Conservation (phyloP, 2,113 vertebrate species). For the Trichechus manatus region DNA sequence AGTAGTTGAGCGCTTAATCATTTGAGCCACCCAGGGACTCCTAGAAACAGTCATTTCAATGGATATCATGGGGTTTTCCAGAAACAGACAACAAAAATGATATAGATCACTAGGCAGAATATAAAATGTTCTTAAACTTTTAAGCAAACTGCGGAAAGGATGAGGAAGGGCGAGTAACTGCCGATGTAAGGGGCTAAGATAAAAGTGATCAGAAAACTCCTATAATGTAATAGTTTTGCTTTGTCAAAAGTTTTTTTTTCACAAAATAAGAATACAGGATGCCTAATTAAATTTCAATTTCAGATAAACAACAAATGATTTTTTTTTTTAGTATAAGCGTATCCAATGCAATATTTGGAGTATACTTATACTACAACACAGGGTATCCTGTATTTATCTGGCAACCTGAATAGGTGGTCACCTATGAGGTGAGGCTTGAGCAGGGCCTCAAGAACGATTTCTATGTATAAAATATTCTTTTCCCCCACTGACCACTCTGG, state of each 20-base stretch:
- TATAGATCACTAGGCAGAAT: not conserved
- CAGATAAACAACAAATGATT: not conserved
- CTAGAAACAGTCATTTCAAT: not conserved
- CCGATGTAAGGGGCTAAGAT: not conserved
- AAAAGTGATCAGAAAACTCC: not conserved
- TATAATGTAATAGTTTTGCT: not conserved
- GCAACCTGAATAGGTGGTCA: not conserved
- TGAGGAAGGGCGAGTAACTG: not conserved
- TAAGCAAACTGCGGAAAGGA: not conserved
- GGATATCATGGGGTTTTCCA: not conserved
- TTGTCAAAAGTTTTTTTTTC: not conserved
- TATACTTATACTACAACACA: not conserved
- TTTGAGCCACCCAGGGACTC: no score
- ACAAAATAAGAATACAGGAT: not conserved
- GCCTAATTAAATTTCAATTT: not conserved
- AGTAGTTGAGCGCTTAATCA: no score
- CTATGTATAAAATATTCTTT: not conserved
- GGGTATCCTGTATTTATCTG: not conserved
- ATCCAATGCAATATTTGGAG: no score
- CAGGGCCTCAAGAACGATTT: not conserved
- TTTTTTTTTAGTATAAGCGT: not conserved
- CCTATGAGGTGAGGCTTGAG: not conserved
- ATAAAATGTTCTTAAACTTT: not conserved
- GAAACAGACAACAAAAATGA: conserved; percentile 17
- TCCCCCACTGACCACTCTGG: not conserved